Evolutionary conservation across 2,797 vertebrate species (phyloP).

Genomic region (Crax fasciolata): DNA sequence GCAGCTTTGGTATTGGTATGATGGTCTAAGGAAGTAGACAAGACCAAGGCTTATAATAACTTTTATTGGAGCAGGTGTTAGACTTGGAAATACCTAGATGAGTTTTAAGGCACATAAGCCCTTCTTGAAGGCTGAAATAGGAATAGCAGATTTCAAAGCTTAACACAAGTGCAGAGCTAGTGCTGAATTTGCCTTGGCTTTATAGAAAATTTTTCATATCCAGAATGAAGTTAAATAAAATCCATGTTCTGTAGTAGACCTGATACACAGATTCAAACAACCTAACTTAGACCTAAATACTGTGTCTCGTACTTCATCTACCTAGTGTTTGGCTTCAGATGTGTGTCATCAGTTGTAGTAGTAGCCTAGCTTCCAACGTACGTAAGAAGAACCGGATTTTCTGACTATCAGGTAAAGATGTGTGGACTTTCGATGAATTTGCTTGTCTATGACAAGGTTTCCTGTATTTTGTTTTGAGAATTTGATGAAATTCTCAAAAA

Average conservation of each 20-base stretch:
- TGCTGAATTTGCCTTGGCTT: neutral
- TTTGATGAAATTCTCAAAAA: neutral
- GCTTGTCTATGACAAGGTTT: neutral
- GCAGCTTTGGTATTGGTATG: rapidly evolving
- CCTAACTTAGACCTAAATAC: neutral
- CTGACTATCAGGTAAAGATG: neutral
- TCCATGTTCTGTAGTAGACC: neutral
- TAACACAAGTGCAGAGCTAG: neutral
- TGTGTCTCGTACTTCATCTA: neutral
- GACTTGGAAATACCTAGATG: neutral
- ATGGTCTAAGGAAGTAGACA: neutral
- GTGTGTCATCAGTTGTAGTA: neutral
- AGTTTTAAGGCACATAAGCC: neutral
- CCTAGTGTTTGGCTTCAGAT: neutral
- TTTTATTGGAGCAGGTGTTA: neutral
- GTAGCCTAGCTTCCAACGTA: neutral
- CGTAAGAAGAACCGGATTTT: neutral
- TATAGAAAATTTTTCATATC: neutral
- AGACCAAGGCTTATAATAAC: neutral
- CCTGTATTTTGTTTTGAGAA: neutral
- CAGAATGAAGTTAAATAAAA: neutral
- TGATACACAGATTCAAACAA: neutral
- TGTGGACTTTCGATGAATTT: neutral
- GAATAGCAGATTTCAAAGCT: neutral
- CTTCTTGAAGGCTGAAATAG: neutral